These are phyloP conservation scores for Brachynemurus nebulosus DNA, from an alignment of 2,888 invertebrate genomes.

Conservation along the genomic window DNA sequence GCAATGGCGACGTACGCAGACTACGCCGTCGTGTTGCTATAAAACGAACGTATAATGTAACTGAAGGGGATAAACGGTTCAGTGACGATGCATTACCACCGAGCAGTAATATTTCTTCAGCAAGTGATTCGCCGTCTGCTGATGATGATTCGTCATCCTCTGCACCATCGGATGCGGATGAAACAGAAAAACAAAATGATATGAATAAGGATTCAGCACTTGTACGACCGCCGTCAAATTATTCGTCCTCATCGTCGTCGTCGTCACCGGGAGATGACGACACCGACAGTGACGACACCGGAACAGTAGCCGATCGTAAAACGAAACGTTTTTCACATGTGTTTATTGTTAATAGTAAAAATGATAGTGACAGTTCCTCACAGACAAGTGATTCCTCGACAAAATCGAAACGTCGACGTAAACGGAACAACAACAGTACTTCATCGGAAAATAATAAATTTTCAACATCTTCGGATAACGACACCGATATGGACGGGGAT, in stretches of 20 bases:
- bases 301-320: slow-evolving; percentile 39
- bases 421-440: too few species aligned
- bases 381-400: too few species aligned
- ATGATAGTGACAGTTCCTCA: slow-evolving; percentile 37
- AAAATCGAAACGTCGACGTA: too few species aligned
- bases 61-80: slow-evolving; percentile 24
- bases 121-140: slow-evolving; percentile 27
- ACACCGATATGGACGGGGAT: slow-evolving; percentile 37
- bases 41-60: slow-evolving; percentile 27
- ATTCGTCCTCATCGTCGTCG: slow-evolving; percentile 22
- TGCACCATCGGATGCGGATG: slow-evolving; percentile 11
- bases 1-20: slow-evolving; percentile 32
- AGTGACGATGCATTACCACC: slow-evolving; percentile 28
- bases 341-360: slow-evolving; percentile 49
- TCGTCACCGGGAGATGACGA: slow-evolving; percentile 28
- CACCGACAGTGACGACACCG: slow-evolving; percentile 38
- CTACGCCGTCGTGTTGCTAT: slow-evolving; percentile 20
- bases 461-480: slow-evolving; percentile 49
- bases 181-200: slow-evolving; percentile 32
- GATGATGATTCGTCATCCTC: slow-evolving; percentile 31
- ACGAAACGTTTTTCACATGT: slow-evolving; percentile 45
- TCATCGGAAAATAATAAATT: slow-evolving; percentile 31
- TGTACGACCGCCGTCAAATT: too few species aligned
- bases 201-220: too few species aligned
- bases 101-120: slow-evolving; percentile 27